These are phyloP conservation scores for Zoanthus solanderi DNA, from an alignment of 92 coral and sea anemone genomes.

Conservation along the genomic window DNA sequence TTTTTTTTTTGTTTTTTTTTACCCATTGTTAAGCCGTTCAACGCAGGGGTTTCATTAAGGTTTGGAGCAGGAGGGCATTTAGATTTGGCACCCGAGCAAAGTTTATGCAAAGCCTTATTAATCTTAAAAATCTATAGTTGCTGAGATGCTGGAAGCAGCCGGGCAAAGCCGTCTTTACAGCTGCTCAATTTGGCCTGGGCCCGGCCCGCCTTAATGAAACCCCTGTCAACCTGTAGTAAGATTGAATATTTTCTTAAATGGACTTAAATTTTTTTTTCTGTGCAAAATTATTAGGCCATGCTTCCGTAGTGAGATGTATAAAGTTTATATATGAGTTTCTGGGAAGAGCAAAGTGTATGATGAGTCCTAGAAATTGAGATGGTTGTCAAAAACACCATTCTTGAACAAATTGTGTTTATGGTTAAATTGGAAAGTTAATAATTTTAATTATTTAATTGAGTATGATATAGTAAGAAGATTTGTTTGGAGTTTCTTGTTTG, in stretches of 20 bases:
- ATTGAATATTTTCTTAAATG: neutral
- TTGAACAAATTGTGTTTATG: neutral
- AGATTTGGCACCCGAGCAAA: too few species aligned
- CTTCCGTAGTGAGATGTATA: constrained; percentile 1
- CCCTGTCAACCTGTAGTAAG: neutral
- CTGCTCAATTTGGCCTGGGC: neutral
- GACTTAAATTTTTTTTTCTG: neutral
- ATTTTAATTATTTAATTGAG: constrained; percentile 17
- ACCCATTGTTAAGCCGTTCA: too few species aligned
- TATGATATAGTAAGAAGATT: neutral
- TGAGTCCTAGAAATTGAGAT: neutral
- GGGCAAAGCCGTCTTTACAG: neutral
- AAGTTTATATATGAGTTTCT: neutral
- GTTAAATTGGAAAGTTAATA: neutral
- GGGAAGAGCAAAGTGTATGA: neutral
- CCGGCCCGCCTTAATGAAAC: neutral
- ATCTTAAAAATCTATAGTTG: neutral
- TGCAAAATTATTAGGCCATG: neutral
- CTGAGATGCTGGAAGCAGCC: too few species aligned
- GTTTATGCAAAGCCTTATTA: too few species aligned
- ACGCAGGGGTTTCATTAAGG: too few species aligned
- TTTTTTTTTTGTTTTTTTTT: too few species aligned
- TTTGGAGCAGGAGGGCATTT: too few species aligned
- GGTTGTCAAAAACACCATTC: too few species aligned
- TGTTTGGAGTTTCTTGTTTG: constrained; percentile 16